Evolutionary conservation across 2,888 invertebrate genomes (phyloP).

Genomic region (Xylocampa areola): DNA sequence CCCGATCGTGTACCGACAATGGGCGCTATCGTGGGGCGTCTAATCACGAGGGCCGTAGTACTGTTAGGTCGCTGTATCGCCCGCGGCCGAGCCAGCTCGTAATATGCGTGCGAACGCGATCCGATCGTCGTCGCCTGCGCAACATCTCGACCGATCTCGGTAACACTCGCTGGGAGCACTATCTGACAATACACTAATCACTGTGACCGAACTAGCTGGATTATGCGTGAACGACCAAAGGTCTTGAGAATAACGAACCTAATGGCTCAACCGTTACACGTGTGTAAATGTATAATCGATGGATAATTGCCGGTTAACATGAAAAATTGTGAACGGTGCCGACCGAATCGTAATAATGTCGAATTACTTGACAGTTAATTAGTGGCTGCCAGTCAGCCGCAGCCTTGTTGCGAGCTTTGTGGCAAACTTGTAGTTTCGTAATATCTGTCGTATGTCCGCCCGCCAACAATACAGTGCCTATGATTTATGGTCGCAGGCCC

Average conservation of each 20-base stretch:
- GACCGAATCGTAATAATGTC: constrained; percentile 76
- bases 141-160: constrained; percentile 58
- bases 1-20: constrained; percentile 89
- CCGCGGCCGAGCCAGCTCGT: constrained; percentile 75
- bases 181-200: constrained; percentile 71
- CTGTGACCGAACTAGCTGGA: constrained; percentile 63
- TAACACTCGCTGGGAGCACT: constrained; percentile 67
- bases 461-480: constrained; percentile 74
- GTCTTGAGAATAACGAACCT: constrained; percentile 23
- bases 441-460: constrained; percentile 78
- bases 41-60: constrained; percentile 86
- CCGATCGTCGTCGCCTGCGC: constrained; percentile 76
- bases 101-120: constrained; percentile 89
- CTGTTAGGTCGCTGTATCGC: constrained; percentile 84
- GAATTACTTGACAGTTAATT: constrained; percentile 88
- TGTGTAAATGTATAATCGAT: constrained; percentile 32
- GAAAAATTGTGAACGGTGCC: constrained; percentile 60
- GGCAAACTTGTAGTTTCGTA: constrained; percentile 79
- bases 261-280: constrained; percentile 29
- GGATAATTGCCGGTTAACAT: constrained; percentile 56
- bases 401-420: constrained; percentile 77
- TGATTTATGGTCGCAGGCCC: constrained; percentile 79
- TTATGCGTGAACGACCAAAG: constrained; percentile 41
- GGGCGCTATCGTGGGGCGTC: constrained; percentile 88
- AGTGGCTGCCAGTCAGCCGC: constrained; percentile 80